Evolutionary conservation across 2,888 invertebrate genomes (phyloP).

Genomic region (Oegoconia quadripuncta): DNA sequence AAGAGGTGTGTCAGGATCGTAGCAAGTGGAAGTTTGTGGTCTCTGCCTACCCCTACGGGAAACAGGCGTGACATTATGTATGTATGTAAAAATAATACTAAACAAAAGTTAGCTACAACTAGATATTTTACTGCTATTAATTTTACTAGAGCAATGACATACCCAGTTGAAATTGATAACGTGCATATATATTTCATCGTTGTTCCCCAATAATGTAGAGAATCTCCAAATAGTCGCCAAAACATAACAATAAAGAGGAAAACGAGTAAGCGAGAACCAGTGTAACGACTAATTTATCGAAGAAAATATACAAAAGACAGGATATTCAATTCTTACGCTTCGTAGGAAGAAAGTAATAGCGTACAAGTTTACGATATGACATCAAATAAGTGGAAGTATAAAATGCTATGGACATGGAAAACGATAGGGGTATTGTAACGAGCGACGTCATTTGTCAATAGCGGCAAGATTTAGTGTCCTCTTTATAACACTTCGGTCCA

Average conservation of each 20-base stretch:
- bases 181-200: conserved; percentile 8
- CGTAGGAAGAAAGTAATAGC: conserved; percentile 31
- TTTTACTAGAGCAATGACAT: conserved; percentile 14
- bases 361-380: conserved; percentile 37
- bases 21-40: no score
- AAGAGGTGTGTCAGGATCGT: no score
- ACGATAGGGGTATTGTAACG: conserved; percentile 56
- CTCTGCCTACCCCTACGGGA: no score
- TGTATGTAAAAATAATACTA: no score
- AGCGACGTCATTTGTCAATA: conserved; percentile 62
- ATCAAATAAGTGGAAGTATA: conserved; percentile 44
- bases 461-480: conserved; percentile 49
- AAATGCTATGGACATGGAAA: conserved; percentile 47
- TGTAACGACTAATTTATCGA: conserved; percentile 29
- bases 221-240: conserved; percentile 19
- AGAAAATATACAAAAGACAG: conserved; percentile 24
- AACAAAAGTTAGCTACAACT: no score
- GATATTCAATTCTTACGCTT: conserved; percentile 29
- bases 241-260: conserved; percentile 22
- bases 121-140: no score
- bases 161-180: conserved; percentile 1
- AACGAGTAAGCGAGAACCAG: conserved; percentile 24
- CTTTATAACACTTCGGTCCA: conserved; percentile 40
- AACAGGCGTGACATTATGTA: no score
- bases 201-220: conserved; percentile 9